phyloP scores from a whole-genome alignment of 2,888 invertebrate genomes.

The Macrosiphum euphorbiae region DNA sequence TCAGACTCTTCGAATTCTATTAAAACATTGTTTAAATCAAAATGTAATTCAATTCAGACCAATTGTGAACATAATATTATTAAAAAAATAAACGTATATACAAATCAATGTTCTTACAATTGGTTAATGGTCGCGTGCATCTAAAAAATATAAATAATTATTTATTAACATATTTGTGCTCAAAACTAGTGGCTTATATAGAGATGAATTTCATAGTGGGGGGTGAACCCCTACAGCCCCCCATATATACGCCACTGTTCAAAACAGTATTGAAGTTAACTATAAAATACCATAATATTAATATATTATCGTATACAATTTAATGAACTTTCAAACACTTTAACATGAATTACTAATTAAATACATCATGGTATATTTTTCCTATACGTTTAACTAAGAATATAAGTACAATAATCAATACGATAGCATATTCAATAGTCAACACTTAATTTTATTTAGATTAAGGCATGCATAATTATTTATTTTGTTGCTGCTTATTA shows the following conservation, averaged over 20 bases:
- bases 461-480: slow-evolving; percentile 60
- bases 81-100: neutral
- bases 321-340: neutral
- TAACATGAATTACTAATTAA: neutral
- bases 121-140: neutral
- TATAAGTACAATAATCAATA: neutral
- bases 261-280: neutral
- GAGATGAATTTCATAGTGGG: too few species aligned
- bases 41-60: neutral
- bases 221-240: too few species aligned
- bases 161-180: neutral
- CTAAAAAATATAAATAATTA: neutral
- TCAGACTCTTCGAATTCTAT: neutral
- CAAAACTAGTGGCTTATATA: neutral
- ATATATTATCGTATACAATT: neutral
- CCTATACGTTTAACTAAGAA: neutral
- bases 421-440: neutral
- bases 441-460: slow-evolving; percentile 18
- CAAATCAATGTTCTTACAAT: neutral
- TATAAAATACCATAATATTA: neutral
- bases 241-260: too few species aligned
- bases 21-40: neutral
- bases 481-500: slow-evolving; percentile 66
- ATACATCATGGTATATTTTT: neutral
- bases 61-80: neutral